A percentile compares a stretch with the other conserved stretches of the same genome.
phyloP scores from a whole-genome alignment of 2,113 vertebrate genomes.

The Entomyzon cyanotis region DNA sequence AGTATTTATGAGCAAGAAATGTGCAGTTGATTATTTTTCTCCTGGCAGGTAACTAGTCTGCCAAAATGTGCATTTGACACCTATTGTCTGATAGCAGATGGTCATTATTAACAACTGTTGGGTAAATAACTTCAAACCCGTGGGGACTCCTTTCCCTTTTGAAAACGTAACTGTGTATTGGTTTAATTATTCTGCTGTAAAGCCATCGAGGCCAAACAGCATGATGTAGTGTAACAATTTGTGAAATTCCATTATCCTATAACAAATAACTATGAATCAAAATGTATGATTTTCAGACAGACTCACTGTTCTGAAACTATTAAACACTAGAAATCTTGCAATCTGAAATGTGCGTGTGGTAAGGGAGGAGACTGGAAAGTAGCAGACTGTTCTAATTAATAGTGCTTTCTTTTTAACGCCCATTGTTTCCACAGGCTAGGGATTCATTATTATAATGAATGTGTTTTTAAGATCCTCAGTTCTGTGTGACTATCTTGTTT shows the following conservation, averaged over 20 bases:
- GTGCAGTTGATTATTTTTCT: constrained; percentile 53
- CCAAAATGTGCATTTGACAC: constrained; percentile 66
- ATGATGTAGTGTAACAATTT: constrained; percentile 33
- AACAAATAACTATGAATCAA: constrained; percentile 28
- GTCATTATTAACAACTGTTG: constrained; percentile 48
- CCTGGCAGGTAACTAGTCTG: constrained; percentile 54
- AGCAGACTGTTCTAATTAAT: constrained; percentile 55
- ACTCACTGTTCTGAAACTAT: constrained; percentile 4
- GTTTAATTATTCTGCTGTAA: constrained; percentile 48
- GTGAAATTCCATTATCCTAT: constrained; percentile 44
- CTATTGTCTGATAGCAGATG: constrained; percentile 67
- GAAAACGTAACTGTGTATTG: constrained; percentile 36
- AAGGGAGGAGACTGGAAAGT: constrained; percentile 53
- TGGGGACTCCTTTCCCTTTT: constrained; percentile 43
- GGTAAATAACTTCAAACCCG: constrained; percentile 55
- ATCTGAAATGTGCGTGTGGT: constrained; percentile 53
- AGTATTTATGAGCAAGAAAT: constrained; percentile 46
- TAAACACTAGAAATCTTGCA: background rate
- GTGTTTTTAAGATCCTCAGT: background rate
- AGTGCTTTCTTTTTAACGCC: constrained; percentile 35
- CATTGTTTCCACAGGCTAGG: constrained; percentile 2
- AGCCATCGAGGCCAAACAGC: constrained; percentile 38
- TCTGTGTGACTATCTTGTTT: background rate
- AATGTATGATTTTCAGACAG: constrained; percentile 37
- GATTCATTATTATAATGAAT: background rate